Evolutionary conservation across 1,140 invertebrate species (phyloP), one percentile per base, ranked within the genome.

Genomic region (Cyrtorhinus lividipennis): DNA sequence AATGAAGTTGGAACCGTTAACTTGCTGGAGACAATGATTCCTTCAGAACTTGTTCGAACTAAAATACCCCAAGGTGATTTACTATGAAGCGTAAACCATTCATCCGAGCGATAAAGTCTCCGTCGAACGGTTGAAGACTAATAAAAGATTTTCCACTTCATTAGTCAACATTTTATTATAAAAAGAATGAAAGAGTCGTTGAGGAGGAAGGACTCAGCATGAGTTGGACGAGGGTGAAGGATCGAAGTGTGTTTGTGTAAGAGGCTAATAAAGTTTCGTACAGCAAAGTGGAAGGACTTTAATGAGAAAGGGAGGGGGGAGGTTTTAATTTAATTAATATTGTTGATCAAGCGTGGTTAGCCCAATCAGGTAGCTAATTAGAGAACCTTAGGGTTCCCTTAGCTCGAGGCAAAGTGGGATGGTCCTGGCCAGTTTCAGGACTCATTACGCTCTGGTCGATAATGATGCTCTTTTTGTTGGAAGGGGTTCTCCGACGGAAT

Each of bases 251-350:
- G 45, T 62, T 48, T 44, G 59, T 20, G 13, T 27, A 38, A 61
- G 59, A 13, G 57, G 57, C 26, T 22, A 44, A 44, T 38, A 61
- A 38, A 38, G 18, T 27, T 38, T 27, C 59, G 38, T n/a, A n/a
- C n/a, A 61, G 26, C 59, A 61, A 61, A 61, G 26, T 18, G 48
- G 48, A 44, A n/a, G 8, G 48, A 38, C 48, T 22, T 53, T 53
- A 53, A 53, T 53, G 48, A 53, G 48, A 20, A 53, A 22, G 20
- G 48, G 48, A 20, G 48, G 48, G 20, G 18, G 12, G 48, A 20
- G 48, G 48, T 53, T 53, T 53, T 53, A 53, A 53, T 53, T 53
- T 53, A 53, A 53, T 53, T 53, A 53, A 53, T 53, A 53, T 53
- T 53, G 48, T 53, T 53, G 48, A 53, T 53, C 48, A 22, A 53